Percentiles rank a stretch among this genome's conserved stretches.
Conservation (phyloP, 1,140 invertebrate genomes). For the Drosophila pandora region DNA sequence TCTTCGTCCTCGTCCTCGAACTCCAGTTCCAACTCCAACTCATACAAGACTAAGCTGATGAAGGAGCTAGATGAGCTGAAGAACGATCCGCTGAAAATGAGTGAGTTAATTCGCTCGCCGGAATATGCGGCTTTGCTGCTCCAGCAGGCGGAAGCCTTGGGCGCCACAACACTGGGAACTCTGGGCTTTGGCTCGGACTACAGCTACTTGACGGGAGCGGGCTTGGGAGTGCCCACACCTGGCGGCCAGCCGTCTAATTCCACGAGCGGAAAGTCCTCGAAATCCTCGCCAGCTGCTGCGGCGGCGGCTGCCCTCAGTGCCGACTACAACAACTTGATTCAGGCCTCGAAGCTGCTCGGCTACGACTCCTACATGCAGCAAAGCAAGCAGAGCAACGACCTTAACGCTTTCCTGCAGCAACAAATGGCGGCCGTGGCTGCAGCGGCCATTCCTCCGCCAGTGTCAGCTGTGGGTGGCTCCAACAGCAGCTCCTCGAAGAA, state of each 20-base stretch:
- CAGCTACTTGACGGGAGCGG: slow-evolving; percentile 68
- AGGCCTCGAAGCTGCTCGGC: slow-evolving; percentile 77
- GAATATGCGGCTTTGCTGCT: slow-evolving; percentile 79
- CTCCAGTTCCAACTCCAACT: slow-evolving; percentile 73
- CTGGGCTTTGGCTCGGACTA: slow-evolving; percentile 77
- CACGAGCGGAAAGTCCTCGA: slow-evolving; percentile 60
- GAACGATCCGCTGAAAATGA: slow-evolving; percentile 82
- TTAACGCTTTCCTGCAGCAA: slow-evolving; percentile 77
- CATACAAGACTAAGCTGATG: slow-evolving; percentile 82
- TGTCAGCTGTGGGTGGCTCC: slow-evolving; percentile 33
- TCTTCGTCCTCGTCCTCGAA: slow-evolving; percentile 72
- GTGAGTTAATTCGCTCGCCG: slow-evolving; percentile 77
- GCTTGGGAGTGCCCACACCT: slow-evolving; percentile 31
- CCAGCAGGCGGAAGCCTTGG: slow-evolving; percentile 81
- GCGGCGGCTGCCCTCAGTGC: slow-evolving; percentile 70
- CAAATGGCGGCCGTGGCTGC: slow-evolving; percentile 78
- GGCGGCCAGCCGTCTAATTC: slow-evolving; percentile 40
- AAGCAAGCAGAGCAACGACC: slow-evolving; percentile 72
- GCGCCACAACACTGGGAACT: slow-evolving; percentile 79
- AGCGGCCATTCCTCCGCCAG: slow-evolving; percentile 58
- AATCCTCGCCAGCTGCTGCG: slow-evolving; percentile 59
- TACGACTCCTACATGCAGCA: slow-evolving; percentile 82
- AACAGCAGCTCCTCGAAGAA: slow-evolving; percentile 54
- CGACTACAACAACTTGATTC: slow-evolving; percentile 79
- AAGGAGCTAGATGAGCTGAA: slow-evolving; percentile 82